Base-by-base conservation (phyloP, 2,888 invertebrate species). In the Ochropleura plecta region DNA sequence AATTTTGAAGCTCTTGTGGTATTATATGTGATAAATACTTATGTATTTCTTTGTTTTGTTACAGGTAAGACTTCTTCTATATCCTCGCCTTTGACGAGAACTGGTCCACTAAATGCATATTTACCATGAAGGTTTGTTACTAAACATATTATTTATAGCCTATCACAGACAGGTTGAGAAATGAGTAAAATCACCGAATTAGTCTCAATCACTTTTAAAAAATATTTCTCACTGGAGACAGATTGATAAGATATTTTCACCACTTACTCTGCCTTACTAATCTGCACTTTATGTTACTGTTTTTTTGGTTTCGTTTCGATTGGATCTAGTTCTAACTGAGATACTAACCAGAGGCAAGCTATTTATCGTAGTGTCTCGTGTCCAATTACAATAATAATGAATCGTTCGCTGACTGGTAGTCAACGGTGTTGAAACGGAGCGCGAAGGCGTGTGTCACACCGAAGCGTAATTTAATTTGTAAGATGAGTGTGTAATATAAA, bases 331-430 rank as follows among this genome's bases (percentile, higher is more conserved):
- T 78, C 53, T 72, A 74, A 80, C 73, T 88, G 85, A 89, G 90
- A 91, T 90, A 88, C 73, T 88, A 89, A 89, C 89, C 87, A 90
- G 90, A 90, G 88, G 91, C 88, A 76, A 85, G 90, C 89, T 90
- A 92, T 93, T 92, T 92, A 92, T 94, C 90, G 90, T 89, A 87
- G 87, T 90, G 90, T 91, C 91, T 91, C 91, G 93, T 91, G 91
- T 94, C 93, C 91, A 94, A 93, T 94, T 94, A 94, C 93, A 91
- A 91, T 90, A 89, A 92, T 93, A 94, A 93, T 93, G 91, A 93
- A 93, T 94, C 90, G 90, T 88, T 85, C 88, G 89, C 85, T 87
- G 86, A 83, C 79, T 80, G 85, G 88, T 90, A 90, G 91, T 91
- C 91, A 91, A 70, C 88, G 78, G 86, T 89, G 88, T 90, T 91